phyloP scores from a whole-genome alignment of 2,888 invertebrate genomes.

The Tridacna crocea region DNA sequence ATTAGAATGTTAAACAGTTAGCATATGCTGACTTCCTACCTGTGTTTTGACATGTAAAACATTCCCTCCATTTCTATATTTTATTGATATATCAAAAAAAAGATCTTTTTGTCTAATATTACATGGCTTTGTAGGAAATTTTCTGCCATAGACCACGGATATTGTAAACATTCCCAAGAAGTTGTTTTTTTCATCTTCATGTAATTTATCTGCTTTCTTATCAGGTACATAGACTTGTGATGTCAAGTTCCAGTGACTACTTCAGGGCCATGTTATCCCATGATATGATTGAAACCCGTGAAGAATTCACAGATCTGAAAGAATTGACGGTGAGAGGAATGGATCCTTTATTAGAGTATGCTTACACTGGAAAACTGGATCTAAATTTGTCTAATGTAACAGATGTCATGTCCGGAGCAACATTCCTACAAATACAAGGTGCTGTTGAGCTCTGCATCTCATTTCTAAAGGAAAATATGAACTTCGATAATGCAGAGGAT shows the following conservation, averaged over 20 bases:
- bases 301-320: constrained; percentile 59
- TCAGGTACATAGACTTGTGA: constrained; percentile 64
- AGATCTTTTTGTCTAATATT: too few relatives aligned
- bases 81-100: too few relatives aligned
- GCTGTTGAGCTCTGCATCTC: constrained; percentile 62
- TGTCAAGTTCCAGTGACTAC: constrained; percentile 67
- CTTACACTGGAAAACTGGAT: constrained; percentile 58
- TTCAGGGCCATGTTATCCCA: constrained; percentile 68
- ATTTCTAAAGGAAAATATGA: constrained; percentile 64
- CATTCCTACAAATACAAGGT: constrained; percentile 63
- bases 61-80: too few relatives aligned
- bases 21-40: too few relatives aligned
- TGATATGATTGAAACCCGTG: constrained; percentile 66
- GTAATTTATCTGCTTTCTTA: not conserved
- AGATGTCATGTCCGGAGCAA: constrained; percentile 64
- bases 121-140: too few relatives aligned
- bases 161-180: too few relatives aligned
- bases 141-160: too few relatives aligned
- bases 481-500: constrained; percentile 68
- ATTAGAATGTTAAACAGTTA: too few relatives aligned
- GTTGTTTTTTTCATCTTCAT: too few relatives aligned
- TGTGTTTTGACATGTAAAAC: too few relatives aligned
- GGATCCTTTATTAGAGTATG: constrained; percentile 60
- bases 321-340: constrained; percentile 57
- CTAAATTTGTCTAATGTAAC: constrained; percentile 59